Percentiles rank a stretch among this genome's conserved stretches.
Conservation (phyloP, 1,140 invertebrate species). For the Lutraria rhynchaena region DNA sequence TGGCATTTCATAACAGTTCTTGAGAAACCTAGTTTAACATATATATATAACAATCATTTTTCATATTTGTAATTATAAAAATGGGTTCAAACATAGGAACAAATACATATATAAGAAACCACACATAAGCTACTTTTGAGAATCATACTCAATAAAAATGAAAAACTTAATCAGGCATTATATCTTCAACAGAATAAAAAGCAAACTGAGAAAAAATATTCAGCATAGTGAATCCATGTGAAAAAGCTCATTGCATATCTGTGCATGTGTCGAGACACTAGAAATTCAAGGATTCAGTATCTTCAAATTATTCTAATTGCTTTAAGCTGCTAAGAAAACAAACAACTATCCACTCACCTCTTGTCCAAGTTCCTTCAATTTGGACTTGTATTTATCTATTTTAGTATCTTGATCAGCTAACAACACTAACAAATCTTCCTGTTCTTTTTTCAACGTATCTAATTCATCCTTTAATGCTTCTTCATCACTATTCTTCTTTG, state of each 20-base stretch:
- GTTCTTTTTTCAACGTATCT: slow-evolving; percentile 91
- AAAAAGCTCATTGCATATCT: neutral
- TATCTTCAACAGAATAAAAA: too few relatives aligned
- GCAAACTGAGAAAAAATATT: too few relatives aligned
- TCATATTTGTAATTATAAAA: too few relatives aligned
- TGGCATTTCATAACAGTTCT: too few relatives aligned
- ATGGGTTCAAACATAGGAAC: too few relatives aligned
- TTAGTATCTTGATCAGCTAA: slow-evolving; percentile 92
- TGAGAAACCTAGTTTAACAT: too few relatives aligned
- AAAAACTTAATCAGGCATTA: too few relatives aligned
- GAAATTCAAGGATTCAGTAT: neutral
- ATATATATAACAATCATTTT: too few relatives aligned
- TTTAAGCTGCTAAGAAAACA: neutral
- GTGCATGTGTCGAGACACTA: slow-evolving; percentile 13
- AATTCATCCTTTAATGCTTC: slow-evolving; percentile 84
- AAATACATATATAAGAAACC: too few relatives aligned
- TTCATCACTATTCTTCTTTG: slow-evolving; percentile 72
- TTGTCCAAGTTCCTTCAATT: slow-evolving; percentile 88
- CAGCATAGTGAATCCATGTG: too few relatives aligned
- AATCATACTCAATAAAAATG: too few relatives aligned
- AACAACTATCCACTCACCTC: slow-evolving; percentile 82
- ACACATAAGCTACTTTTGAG: too few relatives aligned
- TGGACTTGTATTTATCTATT: slow-evolving; percentile 88
- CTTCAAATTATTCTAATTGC: neutral
- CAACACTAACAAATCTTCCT: slow-evolving; percentile 93